Percentiles rank a stretch among this genome's conserved stretches.
These are phyloP conservation scores for Myopa tessellatipennis DNA, from an alignment of 2,888 invertebrate species.

Conservation along the genomic window DNA sequence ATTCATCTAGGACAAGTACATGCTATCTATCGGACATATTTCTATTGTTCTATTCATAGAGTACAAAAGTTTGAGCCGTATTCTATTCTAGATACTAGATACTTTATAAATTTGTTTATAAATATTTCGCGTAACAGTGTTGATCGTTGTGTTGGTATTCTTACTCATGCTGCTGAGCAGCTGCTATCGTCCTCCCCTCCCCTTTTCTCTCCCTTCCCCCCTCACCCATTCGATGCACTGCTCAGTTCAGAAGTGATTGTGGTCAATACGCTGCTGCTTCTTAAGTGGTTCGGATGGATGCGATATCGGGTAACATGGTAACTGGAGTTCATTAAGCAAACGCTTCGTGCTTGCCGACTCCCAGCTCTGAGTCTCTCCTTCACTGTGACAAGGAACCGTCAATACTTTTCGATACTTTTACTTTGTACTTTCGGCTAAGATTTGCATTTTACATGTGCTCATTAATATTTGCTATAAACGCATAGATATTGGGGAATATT, in stretches of 20 bases:
- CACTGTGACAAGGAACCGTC: slow-evolving; percentile 9
- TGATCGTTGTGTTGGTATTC: slow-evolving; percentile 24
- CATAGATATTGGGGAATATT: not conserved
- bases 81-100: too few relatives aligned
- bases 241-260: slow-evolving; percentile 10
- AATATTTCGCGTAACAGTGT: not conserved
- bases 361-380: not conserved
- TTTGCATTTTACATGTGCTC: slow-evolving; percentile 67
- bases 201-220: not conserved
- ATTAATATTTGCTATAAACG: slow-evolving; percentile 40
- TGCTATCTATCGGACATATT: too few relatives aligned
- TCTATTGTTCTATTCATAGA: too few relatives aligned
- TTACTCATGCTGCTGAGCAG: slow-evolving; percentile 12
- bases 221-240: not conserved
- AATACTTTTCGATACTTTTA: slow-evolving; percentile 38
- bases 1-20: too few relatives aligned
- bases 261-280: not conserved
- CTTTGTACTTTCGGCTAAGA: slow-evolving; percentile 65
- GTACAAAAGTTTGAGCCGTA: too few relatives aligned
- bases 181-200: not conserved
- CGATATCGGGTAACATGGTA: slow-evolving; percentile 32
- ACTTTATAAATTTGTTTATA: too few relatives aligned
- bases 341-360: not conserved
- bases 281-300: slow-evolving; percentile 38
- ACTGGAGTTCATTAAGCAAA: not conserved